Evolutionary conservation across 2,113 vertebrate genomes (phyloP), one percentile per base, ranked within the genome.

Genomic region (Leptobrachium ailaonicum): DNA sequence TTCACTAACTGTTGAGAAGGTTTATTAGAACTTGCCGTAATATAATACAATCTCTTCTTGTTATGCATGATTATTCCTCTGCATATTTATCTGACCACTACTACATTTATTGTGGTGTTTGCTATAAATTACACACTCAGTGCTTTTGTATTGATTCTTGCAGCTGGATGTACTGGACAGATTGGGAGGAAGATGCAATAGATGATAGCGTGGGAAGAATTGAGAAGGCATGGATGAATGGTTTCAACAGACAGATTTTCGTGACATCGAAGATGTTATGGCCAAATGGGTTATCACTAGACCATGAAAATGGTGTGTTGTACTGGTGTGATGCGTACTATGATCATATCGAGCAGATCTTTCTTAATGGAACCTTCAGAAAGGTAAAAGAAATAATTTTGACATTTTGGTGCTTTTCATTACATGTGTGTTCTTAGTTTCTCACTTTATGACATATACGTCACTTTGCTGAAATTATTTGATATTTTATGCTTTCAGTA

Each of bases 151-250:
- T 85, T 2, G 84, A 85, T 43, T 86, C 81, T 10, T 82, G 4
- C 9, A 99, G 98, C 71, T 99, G 97, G 97, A 99, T 99, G 98
- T 99, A 99, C 76, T 99, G 98, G 98, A 99, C 97, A 42, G 97
- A 99, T 91, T 99, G 98, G 98, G 97, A 99, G 82, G 98, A 99
- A 85, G 98, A 99, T 88, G 96, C 98, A 82, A 94, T 98, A 82
- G 96, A 97, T 74, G 96, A 96, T 94, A 98, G 95, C 83, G 95
- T 97, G 70, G 98, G 98, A 82, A 93, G 98, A 87, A 99, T 99
- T 71, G 97, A 99, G 87, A 97, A 94, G 87, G 95, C 98, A 80
- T 99, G 98, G 98, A 99, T 99, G 98, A 94, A 98, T 0, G 98
- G 98, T 76, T 92, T 93, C 81, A 94, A 94, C 82, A 92, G 97